These are phyloP conservation scores for Candoia aspera DNA, from an alignment of 2,113 vertebrate species.

Conservation along the genomic window DNA sequence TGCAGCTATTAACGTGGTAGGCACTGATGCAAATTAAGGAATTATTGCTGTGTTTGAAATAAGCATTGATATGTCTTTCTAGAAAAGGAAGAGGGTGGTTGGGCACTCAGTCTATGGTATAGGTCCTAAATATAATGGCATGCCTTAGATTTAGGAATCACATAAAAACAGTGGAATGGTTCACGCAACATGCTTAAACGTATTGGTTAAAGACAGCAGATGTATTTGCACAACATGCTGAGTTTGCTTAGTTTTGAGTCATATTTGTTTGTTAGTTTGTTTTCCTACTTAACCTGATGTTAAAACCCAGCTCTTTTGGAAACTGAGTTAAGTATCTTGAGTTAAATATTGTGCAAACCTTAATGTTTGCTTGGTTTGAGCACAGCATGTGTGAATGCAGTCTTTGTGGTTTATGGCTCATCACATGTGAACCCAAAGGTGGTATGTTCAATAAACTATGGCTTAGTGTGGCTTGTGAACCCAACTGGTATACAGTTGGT, in stretches of 20 bases:
- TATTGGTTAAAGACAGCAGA: not conserved
- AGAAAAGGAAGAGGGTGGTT: not conserved
- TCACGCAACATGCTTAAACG: not conserved
- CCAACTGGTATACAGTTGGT: not conserved
- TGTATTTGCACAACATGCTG: not conserved
- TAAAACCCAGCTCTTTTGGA: not conserved
- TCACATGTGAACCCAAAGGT: not conserved
- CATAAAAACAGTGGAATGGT: not conserved
- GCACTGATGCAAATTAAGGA: not conserved
- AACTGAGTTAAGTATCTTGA: not conserved
- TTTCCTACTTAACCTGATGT: not conserved
- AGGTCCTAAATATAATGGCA: not conserved
- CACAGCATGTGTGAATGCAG: not conserved
- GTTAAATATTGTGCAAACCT: not conserved
- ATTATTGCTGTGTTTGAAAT: not conserved
- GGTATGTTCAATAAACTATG: not conserved
- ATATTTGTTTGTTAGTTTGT: not conserved
- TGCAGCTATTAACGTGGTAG: not conserved
- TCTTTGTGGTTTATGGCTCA: not conserved
- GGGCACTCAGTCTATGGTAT: not conserved
- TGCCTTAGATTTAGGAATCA: not conserved
- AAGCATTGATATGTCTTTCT: not conserved
- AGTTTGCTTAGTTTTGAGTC: not conserved
- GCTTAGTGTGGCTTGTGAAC: not conserved
- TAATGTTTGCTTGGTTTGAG: not conserved